Evolutionary conservation across 1,140 invertebrate species (phyloP).

Genomic region (Scaptomyza montana): DNA sequence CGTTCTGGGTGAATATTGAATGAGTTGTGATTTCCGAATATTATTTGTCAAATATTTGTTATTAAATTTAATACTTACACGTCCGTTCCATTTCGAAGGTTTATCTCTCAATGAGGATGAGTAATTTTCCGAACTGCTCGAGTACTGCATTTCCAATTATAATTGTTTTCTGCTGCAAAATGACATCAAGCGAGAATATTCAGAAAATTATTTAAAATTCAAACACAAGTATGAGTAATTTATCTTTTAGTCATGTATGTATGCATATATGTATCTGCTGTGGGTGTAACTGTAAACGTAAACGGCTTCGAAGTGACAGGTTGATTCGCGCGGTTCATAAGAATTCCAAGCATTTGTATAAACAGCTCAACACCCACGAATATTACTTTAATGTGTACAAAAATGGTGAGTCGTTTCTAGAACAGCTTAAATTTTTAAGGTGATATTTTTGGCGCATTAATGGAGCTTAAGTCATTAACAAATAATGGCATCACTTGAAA

Average conservation of each 20-base stretch:
- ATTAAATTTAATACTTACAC: constrained; percentile 49
- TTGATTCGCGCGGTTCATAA: constrained; percentile 54
- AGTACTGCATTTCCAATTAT: constrained; percentile 79
- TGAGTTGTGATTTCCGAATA: background rate
- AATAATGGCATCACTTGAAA: constrained; percentile 60
- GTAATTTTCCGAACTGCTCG: constrained; percentile 80
- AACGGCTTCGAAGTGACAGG: constrained; percentile 55
- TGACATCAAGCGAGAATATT: constrained; percentile 52
- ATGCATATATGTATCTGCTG: constrained; percentile 22
- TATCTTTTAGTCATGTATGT: background rate
- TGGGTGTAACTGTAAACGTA: constrained; percentile 64
- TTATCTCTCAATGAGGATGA: constrained; percentile 73
- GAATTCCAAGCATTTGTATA: constrained; percentile 55
- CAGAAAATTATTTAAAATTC: constrained; percentile 47
- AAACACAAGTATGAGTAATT: constrained; percentile 48
- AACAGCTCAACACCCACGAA: constrained; percentile 36
- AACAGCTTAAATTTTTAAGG: constrained; percentile 54
- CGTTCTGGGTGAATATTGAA: constrained; percentile 43
- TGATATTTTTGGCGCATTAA: constrained; percentile 73
- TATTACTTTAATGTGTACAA: constrained; percentile 33
- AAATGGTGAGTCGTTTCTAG: constrained; percentile 57
- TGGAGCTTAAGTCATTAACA: constrained; percentile 67
- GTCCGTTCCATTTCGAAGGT: constrained; percentile 74
- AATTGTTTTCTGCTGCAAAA: constrained; percentile 61
- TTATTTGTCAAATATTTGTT: background rate